phyloP scores from a whole-genome alignment of 1,140 invertebrate species.

The Reticulitermes speratus region DNA sequence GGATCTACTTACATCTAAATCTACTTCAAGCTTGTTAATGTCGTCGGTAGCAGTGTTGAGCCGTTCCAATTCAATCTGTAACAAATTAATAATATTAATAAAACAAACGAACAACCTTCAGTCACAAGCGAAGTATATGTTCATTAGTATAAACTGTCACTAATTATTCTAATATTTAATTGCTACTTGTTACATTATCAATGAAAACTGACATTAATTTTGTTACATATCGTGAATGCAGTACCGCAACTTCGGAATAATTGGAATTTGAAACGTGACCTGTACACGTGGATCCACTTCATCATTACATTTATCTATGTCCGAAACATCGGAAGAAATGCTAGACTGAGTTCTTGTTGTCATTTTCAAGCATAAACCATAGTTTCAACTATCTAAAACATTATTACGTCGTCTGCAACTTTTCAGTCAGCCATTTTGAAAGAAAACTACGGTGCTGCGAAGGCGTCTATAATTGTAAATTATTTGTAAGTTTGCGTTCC shows the following conservation, averaged over 20 bases:
- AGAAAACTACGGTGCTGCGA: background rate
- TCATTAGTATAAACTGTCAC: background rate
- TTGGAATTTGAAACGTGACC: background rate
- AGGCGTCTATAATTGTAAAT: background rate
- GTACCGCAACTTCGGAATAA: too few species aligned
- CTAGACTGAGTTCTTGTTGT: constrained; percentile 4
- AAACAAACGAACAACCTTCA: background rate
- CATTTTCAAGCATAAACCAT: constrained; percentile 18
- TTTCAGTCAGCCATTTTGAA: background rate
- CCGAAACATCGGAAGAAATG: constrained; percentile 4
- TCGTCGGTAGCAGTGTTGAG: constrained; percentile 92
- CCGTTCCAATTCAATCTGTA: constrained; percentile 88
- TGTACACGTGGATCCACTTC: constrained; percentile 32
- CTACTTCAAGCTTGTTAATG: constrained; percentile 92
- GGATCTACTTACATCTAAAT: constrained; percentile 80
- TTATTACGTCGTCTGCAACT: constrained; percentile 18
- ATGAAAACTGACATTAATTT: background rate
- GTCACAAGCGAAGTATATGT: too few species aligned
- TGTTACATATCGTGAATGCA: too few species aligned
- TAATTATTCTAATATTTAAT: background rate
- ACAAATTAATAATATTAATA: background rate
- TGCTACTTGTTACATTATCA: background rate
- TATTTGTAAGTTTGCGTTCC: too few species aligned
- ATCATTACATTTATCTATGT: constrained; percentile 27
- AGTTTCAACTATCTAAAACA: background rate